These are phyloP conservation scores for Stercorarius parasiticus DNA, from an alignment of 2,113 vertebrate genomes.

Conservation along the genomic window DNA sequence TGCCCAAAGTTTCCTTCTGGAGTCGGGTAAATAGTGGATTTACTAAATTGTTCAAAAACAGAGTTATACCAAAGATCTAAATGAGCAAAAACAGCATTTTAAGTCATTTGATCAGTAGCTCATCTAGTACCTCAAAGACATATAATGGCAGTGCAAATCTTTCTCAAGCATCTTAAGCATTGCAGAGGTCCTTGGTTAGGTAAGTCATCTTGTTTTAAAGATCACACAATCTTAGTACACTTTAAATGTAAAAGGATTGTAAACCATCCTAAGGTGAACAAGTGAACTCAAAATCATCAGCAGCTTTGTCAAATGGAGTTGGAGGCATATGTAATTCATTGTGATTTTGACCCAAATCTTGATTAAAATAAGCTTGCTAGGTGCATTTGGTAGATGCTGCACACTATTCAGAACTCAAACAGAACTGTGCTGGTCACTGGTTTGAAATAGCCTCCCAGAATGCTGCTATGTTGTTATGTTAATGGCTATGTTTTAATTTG, in stretches of 20 bases:
- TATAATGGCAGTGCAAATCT: background rate
- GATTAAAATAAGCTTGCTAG: background rate
- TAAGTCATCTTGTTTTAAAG: background rate
- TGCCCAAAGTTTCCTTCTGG: background rate
- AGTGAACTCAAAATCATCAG: background rate
- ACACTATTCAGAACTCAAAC: background rate
- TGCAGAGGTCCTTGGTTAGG: background rate
- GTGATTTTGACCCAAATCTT: background rate
- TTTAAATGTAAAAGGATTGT: background rate
- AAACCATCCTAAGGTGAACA: background rate
- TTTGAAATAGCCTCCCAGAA: background rate
- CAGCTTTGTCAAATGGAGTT: background rate
- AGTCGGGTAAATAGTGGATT: background rate
- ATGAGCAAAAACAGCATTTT: background rate
- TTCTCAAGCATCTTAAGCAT: background rate
- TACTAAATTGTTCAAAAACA: background rate
- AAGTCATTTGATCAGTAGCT: background rate
- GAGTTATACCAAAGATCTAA: background rate
- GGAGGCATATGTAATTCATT: background rate
- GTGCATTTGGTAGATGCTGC: background rate
- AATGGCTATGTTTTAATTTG: background rate
- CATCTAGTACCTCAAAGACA: background rate
- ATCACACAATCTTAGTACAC: background rate
- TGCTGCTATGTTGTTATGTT: background rate
- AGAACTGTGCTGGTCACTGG: background rate